Base-by-base conservation (phyloP, 2,797 vertebrate genomes). In the Eurystomus glaucurus region DNA sequence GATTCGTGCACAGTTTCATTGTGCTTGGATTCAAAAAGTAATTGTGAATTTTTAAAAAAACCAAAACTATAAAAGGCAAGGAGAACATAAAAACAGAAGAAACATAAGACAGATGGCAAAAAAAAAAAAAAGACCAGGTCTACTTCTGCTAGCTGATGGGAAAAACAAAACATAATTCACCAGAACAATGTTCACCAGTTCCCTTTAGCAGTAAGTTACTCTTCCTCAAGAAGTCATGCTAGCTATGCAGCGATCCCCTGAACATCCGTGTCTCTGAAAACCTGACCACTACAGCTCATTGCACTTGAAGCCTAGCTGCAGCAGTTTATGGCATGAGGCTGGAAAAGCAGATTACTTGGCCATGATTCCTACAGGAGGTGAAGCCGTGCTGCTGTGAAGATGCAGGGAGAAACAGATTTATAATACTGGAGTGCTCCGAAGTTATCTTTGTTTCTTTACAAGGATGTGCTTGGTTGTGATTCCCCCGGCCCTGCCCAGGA, bases 401-500 rank as follows among this genome's bases (percentile, higher is more conserved):
- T 2, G 15, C 3, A 19, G 19, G 9, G 5, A 82, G 29, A 65
- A 92, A 51, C 12, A 48, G 7, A 15, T 50, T 87, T 46, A n/a
- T 11, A 75, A 65, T 48, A 21, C 14, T 3, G 1, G 19, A 80
- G 37, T 28, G n/a, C 50, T 39, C 39, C 82, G 13, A 94, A 88
- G 48, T 41, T 33, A 3, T n/a, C 70, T 76, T 79, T 39, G 4
- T n/a, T 66, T 46, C 35, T 85, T 88, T 75, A 31, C 12, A 61
- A 54, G 45, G 13, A 46, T 55, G 23, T 14, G 8, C 23, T 74
- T 41, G 10, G 10, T 21, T 87, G 9, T 50, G 57, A 3, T 5
- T 19, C 52, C 0, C 0, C 2, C 7, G 9, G 37, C 7, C 8
- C 8, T 2, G 5, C 19, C 4, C 21, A 21, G 26, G 29, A 93